Conservation (phyloP, 2,113 vertebrate species). For the Eurypyga helias region DNA sequence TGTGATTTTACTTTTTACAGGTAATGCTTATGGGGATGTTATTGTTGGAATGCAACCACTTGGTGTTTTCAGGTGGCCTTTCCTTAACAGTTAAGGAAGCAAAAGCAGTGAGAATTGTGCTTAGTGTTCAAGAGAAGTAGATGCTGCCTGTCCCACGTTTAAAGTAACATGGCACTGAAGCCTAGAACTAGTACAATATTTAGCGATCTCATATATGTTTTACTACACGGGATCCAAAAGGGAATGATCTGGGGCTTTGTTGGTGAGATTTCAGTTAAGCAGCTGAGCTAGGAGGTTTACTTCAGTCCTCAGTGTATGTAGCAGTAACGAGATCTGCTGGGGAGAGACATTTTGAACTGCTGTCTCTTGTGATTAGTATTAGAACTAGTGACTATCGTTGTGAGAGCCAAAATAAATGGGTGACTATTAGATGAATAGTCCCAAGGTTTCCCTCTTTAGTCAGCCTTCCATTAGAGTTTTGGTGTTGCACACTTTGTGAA, state of each 20-base stretch:
- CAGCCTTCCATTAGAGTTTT: not conserved
- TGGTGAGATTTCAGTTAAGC: not conserved
- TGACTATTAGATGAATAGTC: not conserved
- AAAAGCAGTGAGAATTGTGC: not conserved
- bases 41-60: not conserved
- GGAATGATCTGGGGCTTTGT: not conserved
- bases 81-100: not conserved
- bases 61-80: not conserved
- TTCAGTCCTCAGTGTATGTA: not conserved
- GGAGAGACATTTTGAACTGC: not conserved
- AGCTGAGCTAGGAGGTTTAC: not conserved
- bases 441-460: not conserved
- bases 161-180: not conserved
- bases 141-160: not conserved
- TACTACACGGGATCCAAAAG: not conserved
- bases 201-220: not conserved
- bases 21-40: not conserved
- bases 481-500: not conserved
- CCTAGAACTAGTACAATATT: not conserved
- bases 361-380: not conserved
- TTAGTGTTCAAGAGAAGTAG: not conserved
- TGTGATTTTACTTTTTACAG: not conserved
- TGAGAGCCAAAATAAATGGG: not conserved
- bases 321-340: not conserved
- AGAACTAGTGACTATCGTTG: not conserved